Percentiles rank a stretch among this genome's conserved stretches.
These are phyloP conservation scores for Xiphydria camelus DNA, from an alignment of 2,888 invertebrate genomes.

Conservation along the genomic window DNA sequence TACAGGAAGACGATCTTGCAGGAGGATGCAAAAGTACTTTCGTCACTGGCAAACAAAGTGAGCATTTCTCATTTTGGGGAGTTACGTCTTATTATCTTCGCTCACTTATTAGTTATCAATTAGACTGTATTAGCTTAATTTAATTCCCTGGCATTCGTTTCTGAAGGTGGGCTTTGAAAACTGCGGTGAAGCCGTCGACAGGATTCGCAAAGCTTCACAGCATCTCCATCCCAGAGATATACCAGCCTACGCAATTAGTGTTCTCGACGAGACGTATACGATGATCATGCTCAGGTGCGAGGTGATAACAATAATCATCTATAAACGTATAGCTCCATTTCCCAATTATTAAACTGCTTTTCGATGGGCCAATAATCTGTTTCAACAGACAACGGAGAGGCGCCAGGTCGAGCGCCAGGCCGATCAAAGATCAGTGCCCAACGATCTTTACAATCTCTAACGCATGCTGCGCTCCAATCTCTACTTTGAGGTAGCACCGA, in stretches of 20 bases:
- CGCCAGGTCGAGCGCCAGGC: constrained; percentile 17
- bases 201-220: constrained; percentile 18
- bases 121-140: too few species aligned
- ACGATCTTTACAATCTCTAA: constrained; percentile 30
- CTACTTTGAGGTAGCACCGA: too few species aligned
- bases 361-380: constrained; percentile 1
- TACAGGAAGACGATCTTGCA: constrained; percentile 16
- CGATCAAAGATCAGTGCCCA: constrained; percentile 19
- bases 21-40: constrained; percentile 20
- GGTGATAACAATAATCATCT: background rate
- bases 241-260: constrained; percentile 21
- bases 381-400: constrained; percentile 21
- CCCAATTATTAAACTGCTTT: background rate
- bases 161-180: constrained; percentile 27
- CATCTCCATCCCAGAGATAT: constrained; percentile 25
- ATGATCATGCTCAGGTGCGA: constrained; percentile 24
- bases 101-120: too few species aligned
- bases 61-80: too few species aligned
- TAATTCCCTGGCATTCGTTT: too few species aligned
- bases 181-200: constrained; percentile 18
- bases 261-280: constrained; percentile 27
- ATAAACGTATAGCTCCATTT: too few species aligned
- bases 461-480: background rate
- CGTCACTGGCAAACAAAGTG: constrained; percentile 24
- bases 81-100: too few species aligned